Evolutionary conservation across 2,797 vertebrate genomes (phyloP).

Genomic region (Phylloscopus collybita): DNA sequence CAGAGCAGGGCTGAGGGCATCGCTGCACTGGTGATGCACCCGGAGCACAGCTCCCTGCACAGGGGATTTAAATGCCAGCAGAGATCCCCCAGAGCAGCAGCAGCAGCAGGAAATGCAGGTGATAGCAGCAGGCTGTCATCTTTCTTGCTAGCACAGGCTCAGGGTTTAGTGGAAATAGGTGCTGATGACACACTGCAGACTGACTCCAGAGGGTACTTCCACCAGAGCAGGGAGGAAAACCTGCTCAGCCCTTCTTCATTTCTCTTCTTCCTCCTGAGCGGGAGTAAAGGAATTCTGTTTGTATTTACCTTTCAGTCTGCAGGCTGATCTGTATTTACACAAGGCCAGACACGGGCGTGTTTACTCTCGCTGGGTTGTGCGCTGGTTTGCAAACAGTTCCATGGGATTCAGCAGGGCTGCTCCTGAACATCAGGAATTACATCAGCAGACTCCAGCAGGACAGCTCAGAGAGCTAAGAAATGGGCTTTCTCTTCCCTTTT

Average conservation of each 20-base stretch:
- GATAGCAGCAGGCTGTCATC: not conserved
- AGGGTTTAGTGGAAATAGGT: not conserved
- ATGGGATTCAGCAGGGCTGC: not conserved
- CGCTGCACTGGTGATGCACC: not conserved
- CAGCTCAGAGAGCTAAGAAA: not conserved
- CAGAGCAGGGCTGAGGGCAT: fast-evolving
- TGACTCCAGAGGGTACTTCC: not conserved
- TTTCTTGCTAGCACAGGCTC: not conserved
- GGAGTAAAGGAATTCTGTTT: slow-evolving; percentile 4
- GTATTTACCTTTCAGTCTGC: not conserved
- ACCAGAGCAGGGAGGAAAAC: not conserved
- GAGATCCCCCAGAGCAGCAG: not conserved
- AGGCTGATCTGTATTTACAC: slow-evolving; percentile 18
- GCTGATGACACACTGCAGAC: not conserved
- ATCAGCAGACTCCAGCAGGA: not conserved
- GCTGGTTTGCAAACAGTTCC: not conserved
- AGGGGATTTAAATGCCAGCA: not conserved
- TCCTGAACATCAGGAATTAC: not conserved
- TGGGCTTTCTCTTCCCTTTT: not conserved
- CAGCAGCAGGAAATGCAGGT: not conserved
- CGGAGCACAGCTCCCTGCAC: not conserved
- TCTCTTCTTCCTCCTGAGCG: not conserved
- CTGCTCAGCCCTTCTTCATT: not conserved
- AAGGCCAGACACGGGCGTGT: not conserved
- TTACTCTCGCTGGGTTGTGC: not conserved